phyloP scores from a whole-genome alignment of 2,888 invertebrate genomes.

The Ditula angustiorana region DNA sequence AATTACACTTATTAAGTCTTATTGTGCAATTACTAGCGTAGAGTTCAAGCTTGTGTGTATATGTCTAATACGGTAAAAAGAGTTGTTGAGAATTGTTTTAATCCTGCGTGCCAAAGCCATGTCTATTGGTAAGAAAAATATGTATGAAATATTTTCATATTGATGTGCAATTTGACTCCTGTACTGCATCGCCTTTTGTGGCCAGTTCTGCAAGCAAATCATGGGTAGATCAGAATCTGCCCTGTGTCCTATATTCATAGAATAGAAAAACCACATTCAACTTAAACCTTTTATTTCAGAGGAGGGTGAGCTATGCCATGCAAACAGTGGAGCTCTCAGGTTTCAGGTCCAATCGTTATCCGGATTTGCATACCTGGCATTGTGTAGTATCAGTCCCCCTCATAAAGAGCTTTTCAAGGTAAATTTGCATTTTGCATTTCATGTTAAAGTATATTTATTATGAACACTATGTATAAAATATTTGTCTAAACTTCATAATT shows the following conservation, averaged over 20 bases:
- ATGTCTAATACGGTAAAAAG: too few species aligned
- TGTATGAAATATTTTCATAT: background rate
- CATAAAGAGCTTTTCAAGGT: conserved; percentile 19
- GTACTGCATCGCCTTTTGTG: too few species aligned
- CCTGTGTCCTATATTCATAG: too few species aligned
- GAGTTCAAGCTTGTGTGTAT: too few species aligned
- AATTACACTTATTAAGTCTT: too few species aligned
- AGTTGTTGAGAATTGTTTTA: background rate
- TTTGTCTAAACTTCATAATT: too few species aligned
- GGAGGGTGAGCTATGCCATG: conserved; percentile 10
- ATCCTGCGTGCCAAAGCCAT: background rate
- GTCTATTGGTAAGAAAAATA: background rate
- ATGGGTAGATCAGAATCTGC: too few species aligned
- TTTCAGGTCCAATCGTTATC: conserved; percentile 24
- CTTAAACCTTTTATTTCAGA: conserved; percentile 15
- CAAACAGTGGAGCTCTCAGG: conserved; percentile 28
- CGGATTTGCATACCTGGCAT: conserved; percentile 10
- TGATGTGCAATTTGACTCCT: too few species aligned
- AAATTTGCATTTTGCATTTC: background rate
- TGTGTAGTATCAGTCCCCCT: conserved; percentile 13
- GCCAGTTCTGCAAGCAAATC: too few species aligned
- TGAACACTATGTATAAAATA: background rate
- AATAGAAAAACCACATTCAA: too few species aligned
- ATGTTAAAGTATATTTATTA: background rate
- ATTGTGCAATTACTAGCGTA: too few species aligned